phyloP scores from a whole-genome alignment of 2,113 vertebrate species.

The Oreocharis arfaki region DNA sequence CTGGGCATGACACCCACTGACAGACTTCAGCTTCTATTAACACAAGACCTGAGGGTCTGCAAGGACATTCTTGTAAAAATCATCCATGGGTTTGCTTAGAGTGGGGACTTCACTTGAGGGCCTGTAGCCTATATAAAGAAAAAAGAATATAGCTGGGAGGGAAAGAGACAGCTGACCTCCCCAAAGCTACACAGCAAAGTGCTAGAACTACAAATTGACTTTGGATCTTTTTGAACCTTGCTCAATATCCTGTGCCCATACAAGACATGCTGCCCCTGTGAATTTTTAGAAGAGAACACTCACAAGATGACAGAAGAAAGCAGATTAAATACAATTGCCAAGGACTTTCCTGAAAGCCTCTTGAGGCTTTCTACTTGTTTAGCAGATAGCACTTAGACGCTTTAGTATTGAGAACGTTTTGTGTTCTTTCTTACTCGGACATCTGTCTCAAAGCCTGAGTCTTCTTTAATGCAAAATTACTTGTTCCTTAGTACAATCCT shows the following conservation, averaged over 20 bases:
- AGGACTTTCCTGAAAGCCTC: not conserved
- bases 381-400: not conserved
- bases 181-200: not conserved
- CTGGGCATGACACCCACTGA: not conserved
- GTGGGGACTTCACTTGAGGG: not conserved
- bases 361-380: not conserved
- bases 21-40: not conserved
- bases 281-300: not conserved
- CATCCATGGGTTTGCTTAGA: not conserved
- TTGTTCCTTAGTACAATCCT: not conserved
- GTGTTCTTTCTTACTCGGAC: not conserved
- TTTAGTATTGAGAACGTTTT: too few species aligned
- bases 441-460: not conserved
- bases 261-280: not conserved
- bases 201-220: not conserved
- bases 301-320: not conserved
- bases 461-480: not conserved
- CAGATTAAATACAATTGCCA: not conserved
- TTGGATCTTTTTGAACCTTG: not conserved
- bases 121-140: not conserved
- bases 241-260: not conserved
- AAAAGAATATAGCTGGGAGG: not conserved
- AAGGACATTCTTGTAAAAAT: not conserved
- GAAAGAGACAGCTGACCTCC: not conserved
- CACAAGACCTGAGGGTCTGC: not conserved